Evolutionary conservation across 2,797 vertebrate genomes (phyloP).

Genomic region (Pipistrellus pipistrellus): DNA sequence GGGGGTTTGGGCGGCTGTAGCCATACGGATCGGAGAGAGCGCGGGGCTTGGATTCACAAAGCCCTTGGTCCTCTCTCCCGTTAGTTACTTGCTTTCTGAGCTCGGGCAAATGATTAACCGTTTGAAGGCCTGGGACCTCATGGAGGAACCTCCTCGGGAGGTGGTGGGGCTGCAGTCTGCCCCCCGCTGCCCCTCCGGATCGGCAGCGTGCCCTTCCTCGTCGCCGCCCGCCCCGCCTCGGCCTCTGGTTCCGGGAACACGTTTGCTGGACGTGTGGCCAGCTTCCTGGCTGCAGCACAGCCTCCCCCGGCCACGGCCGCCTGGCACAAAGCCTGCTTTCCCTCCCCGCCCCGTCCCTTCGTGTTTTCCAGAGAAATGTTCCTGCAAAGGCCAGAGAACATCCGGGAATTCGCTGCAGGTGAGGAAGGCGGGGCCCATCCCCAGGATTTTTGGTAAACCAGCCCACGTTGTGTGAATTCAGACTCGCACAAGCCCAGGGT

Average conservation of each 20-base stretch:
- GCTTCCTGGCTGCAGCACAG: background rate
- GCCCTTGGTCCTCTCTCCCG: background rate
- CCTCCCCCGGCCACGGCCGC: background rate
- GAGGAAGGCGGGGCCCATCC: background rate
- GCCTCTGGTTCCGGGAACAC: background rate
- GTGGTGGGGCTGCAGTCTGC: accelerated
- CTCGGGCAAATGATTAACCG: constrained; percentile 5
- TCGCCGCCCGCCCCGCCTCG: background rate
- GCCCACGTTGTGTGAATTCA: background rate
- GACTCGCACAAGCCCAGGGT: too few relatives aligned
- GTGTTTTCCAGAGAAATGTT: constrained; percentile 84
- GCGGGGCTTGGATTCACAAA: background rate
- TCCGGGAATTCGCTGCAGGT: constrained; percentile 86
- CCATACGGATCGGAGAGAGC: background rate
- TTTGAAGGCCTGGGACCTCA: background rate
- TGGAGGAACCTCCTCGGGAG: background rate
- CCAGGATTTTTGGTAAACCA: background rate
- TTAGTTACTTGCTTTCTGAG: background rate
- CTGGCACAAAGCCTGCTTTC: background rate
- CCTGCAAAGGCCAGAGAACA: constrained; percentile 81
- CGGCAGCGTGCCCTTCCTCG: background rate
- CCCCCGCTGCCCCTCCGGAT: background rate
- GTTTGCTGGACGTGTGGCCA: background rate
- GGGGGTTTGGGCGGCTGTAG: background rate
- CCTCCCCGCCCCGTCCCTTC: background rate